Evolutionary conservation across 2,113 vertebrate species (phyloP), one percentile per base, ranked within the genome.

Genomic region (Alethe castanea): DNA sequence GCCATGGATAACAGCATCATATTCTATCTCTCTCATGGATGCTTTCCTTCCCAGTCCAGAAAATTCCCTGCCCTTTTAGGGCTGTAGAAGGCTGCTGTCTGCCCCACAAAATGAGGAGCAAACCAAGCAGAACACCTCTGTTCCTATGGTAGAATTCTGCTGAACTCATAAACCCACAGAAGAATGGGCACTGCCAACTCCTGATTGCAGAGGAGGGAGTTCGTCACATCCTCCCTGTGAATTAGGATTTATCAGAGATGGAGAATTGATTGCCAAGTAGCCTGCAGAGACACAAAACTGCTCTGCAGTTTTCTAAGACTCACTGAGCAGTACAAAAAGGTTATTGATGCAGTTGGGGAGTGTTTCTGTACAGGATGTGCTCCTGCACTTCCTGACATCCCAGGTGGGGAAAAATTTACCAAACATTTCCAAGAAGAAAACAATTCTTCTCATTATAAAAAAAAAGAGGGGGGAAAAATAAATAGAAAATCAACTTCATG

Each of bases 351-450:
- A 36, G 25, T 0, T 45, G 40, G 45, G 57, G 70, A 85, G 44
- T 8, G 40, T n/a, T 90, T 80, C 57, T 53, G 61, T 66, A 35
- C 53, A 78, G 59, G 71, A 13, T 15, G n/a, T 65, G 84, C 38
- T 88, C 47, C 60, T 9, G 12, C 6, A 44, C 66, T 35, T 69
- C 76, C 86, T 23, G 44, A 77, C 50, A 47, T 25, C 56, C 8
- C 3, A 82, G n/a, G 47, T 0, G 0, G 38, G 17, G 42, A 91
- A 92, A 3, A 1, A 12, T 54, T 70, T 48, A 13, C 60, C 82
- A 50, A 25, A 8, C 20, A 23, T 54, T 71, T 78, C 28, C 33
- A n/a, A 82, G 65, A 65, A 64, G 29, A 87, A 80, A 92, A 38
- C 11, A 83, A 64, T 67, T 81, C 35, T 67, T 59, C 25, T 31